These are phyloP conservation scores for Cochlearius cochlearius DNA, from an alignment of 2,113 vertebrate genomes.

Conservation along the genomic window DNA sequence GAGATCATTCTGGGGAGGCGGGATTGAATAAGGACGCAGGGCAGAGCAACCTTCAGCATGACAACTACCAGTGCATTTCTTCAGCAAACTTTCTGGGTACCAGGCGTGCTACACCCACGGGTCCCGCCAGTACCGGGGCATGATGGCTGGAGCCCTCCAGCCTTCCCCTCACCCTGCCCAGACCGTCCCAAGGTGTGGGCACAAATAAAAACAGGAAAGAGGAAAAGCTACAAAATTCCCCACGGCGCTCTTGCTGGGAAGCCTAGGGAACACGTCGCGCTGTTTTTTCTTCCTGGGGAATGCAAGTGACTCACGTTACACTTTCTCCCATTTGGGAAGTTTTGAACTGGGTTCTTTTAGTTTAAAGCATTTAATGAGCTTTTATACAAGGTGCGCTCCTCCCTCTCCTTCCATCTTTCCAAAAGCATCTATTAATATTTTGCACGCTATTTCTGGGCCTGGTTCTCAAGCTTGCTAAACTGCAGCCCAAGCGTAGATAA, in stretches of 20 bases:
- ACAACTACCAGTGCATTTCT: not conserved
- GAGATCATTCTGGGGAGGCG: fast-evolving
- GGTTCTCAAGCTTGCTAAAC: not conserved
- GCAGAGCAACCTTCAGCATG: not conserved
- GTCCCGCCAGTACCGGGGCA: not conserved
- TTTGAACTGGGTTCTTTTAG: not conserved
- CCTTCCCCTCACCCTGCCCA: not conserved
- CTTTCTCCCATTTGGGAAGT: not conserved
- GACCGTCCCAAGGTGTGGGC: not conserved
- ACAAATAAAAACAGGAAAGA: not conserved
- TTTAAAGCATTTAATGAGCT: not conserved
- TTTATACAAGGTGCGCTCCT: not conserved
- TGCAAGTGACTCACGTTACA: not conserved
- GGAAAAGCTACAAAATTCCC: not conserved
- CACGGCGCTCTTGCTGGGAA: not conserved
- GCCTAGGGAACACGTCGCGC: not conserved
- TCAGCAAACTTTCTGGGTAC: not conserved
- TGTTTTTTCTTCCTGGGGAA: not conserved
- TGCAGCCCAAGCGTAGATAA: not conserved
- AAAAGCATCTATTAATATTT: not conserved
- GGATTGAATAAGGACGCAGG: not conserved
- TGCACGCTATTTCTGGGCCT: not conserved
- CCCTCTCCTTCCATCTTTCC: not conserved
- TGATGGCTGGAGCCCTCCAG: not conserved
- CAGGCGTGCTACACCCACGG: too few relatives aligned